Percentiles rank a stretch among this genome's conserved stretches.
Conservation (phyloP, 2,797 vertebrate genomes). For the Okamejei kenojei region DNA sequence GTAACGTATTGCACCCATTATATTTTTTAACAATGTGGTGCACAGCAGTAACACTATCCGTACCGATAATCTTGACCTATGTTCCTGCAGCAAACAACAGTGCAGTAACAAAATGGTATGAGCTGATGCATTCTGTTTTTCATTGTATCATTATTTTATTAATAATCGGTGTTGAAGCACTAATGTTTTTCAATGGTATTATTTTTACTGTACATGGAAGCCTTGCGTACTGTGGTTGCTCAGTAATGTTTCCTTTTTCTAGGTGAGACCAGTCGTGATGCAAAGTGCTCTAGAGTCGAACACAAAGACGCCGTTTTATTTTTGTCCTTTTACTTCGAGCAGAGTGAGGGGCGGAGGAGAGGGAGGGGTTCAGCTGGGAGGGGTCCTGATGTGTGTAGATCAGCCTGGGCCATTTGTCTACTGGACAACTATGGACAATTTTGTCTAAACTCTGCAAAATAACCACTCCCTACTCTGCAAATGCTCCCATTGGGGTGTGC, state of each 20-base stretch:
- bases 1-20: not conserved
- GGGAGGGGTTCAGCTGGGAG: not conserved
- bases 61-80: not conserved
- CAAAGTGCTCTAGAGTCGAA: not conserved
- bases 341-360: not conserved
- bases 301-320: not conserved
- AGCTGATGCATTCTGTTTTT: not conserved
- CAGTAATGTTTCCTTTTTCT: conserved; percentile 28
- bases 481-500: not conserved
- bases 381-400: not conserved
- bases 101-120: conserved; percentile 8
- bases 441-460: not conserved
- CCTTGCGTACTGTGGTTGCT: conserved; percentile 22
- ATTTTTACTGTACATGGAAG: conserved; percentile 31
- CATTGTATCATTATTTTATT: conserved; percentile 24
- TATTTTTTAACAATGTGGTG: not conserved
- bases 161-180: conserved; percentile 25
- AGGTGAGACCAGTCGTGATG: not conserved
- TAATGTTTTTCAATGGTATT: conserved; percentile 36
- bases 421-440: not conserved
- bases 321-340: not conserved
- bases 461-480: not conserved
- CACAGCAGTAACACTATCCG: not conserved
- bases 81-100: not conserved
- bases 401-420: not conserved